Conservation (phyloP, 2,113 vertebrate genomes). For the Carassius auratus region DNA sequence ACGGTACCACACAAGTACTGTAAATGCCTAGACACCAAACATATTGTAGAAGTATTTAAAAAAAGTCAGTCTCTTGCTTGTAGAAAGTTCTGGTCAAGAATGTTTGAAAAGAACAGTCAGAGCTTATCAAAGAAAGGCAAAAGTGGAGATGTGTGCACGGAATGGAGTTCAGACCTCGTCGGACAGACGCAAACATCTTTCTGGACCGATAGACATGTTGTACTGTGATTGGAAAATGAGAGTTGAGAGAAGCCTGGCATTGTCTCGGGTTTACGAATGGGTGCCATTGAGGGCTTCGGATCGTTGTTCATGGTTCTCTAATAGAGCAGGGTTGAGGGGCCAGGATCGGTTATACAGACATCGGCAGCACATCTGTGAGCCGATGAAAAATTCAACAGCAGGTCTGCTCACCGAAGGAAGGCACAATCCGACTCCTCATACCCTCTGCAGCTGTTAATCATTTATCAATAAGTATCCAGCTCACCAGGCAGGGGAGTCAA, state of each 20-base stretch:
- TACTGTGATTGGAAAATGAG: background rate
- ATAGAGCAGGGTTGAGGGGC: conserved; percentile 70
- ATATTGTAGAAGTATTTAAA: background rate
- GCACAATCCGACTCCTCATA: conserved; percentile 72
- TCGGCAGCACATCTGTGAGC: conserved; percentile 79
- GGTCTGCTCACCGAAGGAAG: conserved; percentile 73
- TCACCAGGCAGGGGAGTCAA: conserved; percentile 67
- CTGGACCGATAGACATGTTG: background rate
- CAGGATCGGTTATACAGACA: conserved; percentile 76
- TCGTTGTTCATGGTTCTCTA: conserved; percentile 64
- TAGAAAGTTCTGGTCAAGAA: background rate
- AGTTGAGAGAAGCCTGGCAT: background rate
- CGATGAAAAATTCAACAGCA: conserved; percentile 81
- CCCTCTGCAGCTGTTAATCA: conserved; percentile 78
- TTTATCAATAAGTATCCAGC: conserved; percentile 79
- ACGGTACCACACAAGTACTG: conserved; percentile 7
- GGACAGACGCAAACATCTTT: background rate
- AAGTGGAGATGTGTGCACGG: background rate
- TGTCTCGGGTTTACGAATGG: conserved; percentile 2
- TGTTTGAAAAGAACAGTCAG: background rate
- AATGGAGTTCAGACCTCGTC: background rate
- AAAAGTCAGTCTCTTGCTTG: background rate
- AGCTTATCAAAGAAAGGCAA: background rate
- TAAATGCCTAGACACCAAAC: background rate
- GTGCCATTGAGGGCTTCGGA: conserved; percentile 53